These are phyloP conservation scores for Brachionus sp. DNA, from an alignment of 1,140 invertebrate genomes.

Conservation along the genomic window DNA sequence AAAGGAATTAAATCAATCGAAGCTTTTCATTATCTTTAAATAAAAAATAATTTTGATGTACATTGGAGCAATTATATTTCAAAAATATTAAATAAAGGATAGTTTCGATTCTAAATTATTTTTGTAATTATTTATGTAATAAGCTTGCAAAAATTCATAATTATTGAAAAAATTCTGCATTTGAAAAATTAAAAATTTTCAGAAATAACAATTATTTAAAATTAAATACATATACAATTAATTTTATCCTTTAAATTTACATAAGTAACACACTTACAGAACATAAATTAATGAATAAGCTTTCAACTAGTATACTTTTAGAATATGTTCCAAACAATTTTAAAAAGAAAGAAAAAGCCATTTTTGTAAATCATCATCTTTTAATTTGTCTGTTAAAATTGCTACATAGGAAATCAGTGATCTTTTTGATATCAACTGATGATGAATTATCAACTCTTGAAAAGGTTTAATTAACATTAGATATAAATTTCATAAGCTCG, in stretches of 20 bases:
- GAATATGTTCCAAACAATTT: not conserved
- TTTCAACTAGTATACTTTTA: not conserved
- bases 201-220: not conserved
- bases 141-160: not conserved
- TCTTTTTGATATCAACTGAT: not conserved
- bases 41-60: no score
- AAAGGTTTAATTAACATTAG: not conserved
- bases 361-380: slow-evolving; percentile 42
- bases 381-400: slow-evolving; percentile 35
- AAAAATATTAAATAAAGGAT: no score
- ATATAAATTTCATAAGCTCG: not conserved
- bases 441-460: no score
- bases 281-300: slow-evolving; percentile 22
- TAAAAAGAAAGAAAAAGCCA: slow-evolving; percentile 20
- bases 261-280: not conserved
- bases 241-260: not conserved
- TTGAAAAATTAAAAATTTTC: not conserved
- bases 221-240: not conserved
- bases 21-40: no score
- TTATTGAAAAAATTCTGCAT: not conserved
- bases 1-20: no score
- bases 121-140: no score
- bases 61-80: no score
- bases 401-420: not conserved
- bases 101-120: no score